These are phyloP conservation scores for Pterophyllum scalare DNA, from an alignment of 2,113 vertebrate species.

Conservation along the genomic window DNA sequence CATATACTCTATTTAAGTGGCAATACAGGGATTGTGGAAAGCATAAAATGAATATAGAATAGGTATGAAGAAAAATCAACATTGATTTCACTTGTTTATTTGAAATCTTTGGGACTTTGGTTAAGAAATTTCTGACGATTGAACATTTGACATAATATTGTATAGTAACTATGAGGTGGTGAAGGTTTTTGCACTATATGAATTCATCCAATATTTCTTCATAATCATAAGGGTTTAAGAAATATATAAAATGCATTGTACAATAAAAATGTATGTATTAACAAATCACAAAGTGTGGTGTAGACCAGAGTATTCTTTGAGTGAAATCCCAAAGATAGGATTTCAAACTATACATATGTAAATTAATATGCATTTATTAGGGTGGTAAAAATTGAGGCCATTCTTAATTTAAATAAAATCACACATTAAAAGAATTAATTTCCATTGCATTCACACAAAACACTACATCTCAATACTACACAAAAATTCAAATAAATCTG, in stretches of 20 bases:
- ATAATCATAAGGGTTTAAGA: constrained; percentile 23
- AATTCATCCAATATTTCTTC: constrained; percentile 37
- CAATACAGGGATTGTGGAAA: constrained; percentile 9
- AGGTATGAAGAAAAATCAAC: constrained; percentile 44
- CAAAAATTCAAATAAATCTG: constrained; percentile 4
- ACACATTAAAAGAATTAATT: neutral
- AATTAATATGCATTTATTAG: constrained; percentile 70
- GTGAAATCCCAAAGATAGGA: constrained; percentile 26
- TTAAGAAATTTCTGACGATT: constrained; percentile 22
- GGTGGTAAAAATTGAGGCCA: constrained; percentile 23
- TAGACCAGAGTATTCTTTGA: constrained; percentile 32
- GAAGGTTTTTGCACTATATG: constrained; percentile 65
- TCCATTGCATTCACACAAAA: neutral
- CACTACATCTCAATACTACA: neutral
- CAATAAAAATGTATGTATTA: constrained; percentile 51
- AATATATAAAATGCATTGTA: constrained; percentile 47
- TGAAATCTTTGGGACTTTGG: constrained; percentile 22
- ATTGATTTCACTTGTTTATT: constrained; percentile 13
- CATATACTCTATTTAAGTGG: constrained; percentile 49
- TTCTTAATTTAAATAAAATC: constrained; percentile 17
- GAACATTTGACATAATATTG: constrained; percentile 11
- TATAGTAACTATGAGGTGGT: constrained; percentile 38
- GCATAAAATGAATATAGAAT: constrained; percentile 15
- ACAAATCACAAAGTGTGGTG: constrained; percentile 24
- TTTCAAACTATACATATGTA: constrained; percentile 69